Percentiles rank a stretch among this genome's conserved stretches.
phyloP scores from a whole-genome alignment of 2,113 vertebrate genomes.

The Pygoscelis antarcticus region DNA sequence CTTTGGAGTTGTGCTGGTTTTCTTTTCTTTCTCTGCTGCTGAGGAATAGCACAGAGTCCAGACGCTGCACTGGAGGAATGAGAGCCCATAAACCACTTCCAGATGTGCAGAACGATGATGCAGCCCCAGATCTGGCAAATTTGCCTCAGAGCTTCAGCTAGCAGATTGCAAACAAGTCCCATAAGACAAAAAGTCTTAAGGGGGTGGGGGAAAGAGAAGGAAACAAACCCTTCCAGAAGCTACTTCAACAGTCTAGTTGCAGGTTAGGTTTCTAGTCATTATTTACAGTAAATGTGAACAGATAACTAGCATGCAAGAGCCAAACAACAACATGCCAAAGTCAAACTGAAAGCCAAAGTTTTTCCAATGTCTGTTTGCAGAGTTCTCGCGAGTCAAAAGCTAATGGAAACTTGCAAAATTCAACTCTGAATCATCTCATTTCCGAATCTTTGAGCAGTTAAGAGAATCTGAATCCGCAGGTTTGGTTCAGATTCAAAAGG shows the following conservation, averaged over 20 bases:
- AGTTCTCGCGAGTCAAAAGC: neutral
- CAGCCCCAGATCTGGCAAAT: constrained; percentile 18
- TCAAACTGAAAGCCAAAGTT: neutral
- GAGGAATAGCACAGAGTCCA: constrained; percentile 35
- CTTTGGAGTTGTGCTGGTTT: constrained; percentile 57
- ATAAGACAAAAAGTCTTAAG: constrained; percentile 32
- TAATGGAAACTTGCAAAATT: neutral
- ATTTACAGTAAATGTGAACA: neutral
- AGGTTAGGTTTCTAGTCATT: neutral
- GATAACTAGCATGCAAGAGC: neutral
- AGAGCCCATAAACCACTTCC: constrained; percentile 75
- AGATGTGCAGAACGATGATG: constrained; percentile 69
- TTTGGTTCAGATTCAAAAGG: neutral
- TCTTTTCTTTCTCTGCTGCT: constrained; percentile 49
- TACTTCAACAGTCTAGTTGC: neutral
- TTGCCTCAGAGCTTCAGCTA: constrained; percentile 21
- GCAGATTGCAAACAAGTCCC: constrained; percentile 41
- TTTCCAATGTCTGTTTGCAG: neutral
- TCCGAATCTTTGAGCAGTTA: neutral
- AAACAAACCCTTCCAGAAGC: neutral
- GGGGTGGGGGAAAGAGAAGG: neutral
- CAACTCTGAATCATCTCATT: neutral
- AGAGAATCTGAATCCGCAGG: neutral
- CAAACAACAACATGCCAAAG: neutral
- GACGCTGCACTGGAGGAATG: constrained; percentile 14